Evolutionary conservation across 53 echinoderm and acorn worm genomes (phyloP), one percentile per base, ranked within the genome.

Genomic region (Antedon mediterranea): DNA sequence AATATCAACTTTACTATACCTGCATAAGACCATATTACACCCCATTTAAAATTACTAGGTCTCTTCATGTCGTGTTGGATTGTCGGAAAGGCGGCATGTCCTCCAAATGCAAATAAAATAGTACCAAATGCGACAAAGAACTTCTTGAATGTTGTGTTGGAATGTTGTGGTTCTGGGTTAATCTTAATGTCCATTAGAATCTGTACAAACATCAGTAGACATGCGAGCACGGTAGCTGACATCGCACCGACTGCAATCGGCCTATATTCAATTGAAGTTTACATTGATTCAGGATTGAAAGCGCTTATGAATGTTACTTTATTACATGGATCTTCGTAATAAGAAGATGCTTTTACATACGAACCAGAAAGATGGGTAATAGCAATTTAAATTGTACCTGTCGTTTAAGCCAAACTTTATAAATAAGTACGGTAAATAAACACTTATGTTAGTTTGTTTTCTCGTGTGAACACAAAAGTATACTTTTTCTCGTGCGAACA

Each of bases 61-160:
- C 85, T 84, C 72, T 57, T 85, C 94, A 94, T 94, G 71, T 94
- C 94, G 43, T 94, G 94, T 78, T 94, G 94, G 73, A 94, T 89
- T 0, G 91, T 90, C 0, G 94, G 94, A 73, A 94, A 94, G 9
- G 89, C 91, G 23, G 94, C 94, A 34, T 94, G 94, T 23, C 94
- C 94, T n/a, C 94, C 94, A 34, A 91, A 94, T 0, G 94, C 94
- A 43, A 94, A 94, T 26, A 94, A 77, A 75, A 94, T 91, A 7
- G 89, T 89, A 0, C 94, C 94, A 57, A 94, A 91, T 13, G 94
- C 89, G 27, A 85, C 75, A 81, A 94, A 94, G 85, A 94, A 91
- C 33, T 78, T 77, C 29, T 74, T 77, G 78, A 94, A 91, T 71
- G 81, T 73, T 43, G 90, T 76, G 31, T 83, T 29, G 26, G 76